A percentile compares a stretch with the other conserved stretches of the same genome.
phyloP scores from a whole-genome alignment of 1,140 invertebrate species.

The Penaeus indicus region DNA sequence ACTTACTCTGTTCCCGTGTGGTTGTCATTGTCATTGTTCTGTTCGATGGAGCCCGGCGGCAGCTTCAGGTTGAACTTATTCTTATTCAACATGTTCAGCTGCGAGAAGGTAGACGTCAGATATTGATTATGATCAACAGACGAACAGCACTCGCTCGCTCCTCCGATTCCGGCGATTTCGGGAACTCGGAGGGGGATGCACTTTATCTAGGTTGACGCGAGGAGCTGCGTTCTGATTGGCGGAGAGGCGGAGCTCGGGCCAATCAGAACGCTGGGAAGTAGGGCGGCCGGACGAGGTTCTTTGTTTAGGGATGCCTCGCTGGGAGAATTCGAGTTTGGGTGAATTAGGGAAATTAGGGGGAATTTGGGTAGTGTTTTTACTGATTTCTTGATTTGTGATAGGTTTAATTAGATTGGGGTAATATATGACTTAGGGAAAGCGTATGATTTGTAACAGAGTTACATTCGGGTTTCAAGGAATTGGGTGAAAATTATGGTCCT shows the following conservation, averaged over 20 bases:
- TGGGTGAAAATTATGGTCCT: too few relatives aligned
- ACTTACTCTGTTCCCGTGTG: conserved; percentile 77
- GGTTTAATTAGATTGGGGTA: too few relatives aligned
- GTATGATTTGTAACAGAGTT: too few relatives aligned
- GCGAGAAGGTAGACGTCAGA: conserved; percentile 23
- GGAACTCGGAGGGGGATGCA: conserved; percentile 16
- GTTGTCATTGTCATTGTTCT: conserved; percentile 80
- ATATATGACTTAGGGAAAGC: too few relatives aligned
- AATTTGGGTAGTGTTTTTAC: too few relatives aligned
- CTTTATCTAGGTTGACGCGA: conserved; percentile 32
- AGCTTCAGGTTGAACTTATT: conserved; percentile 94
- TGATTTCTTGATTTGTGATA: too few relatives aligned
- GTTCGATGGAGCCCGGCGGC: conserved; percentile 84
- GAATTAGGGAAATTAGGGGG: background rate
- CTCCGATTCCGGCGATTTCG: conserved; percentile 6
- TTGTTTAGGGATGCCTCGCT: background rate
- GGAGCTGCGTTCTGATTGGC: background rate
- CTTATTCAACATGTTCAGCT: conserved; percentile 81
- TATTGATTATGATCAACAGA: conserved; percentile 56
- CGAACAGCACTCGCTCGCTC: conserved; percentile 11
- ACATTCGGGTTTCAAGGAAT: too few relatives aligned
- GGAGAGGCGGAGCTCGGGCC: too few relatives aligned
- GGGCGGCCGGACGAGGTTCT: background rate
- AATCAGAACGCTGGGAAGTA: too few relatives aligned
- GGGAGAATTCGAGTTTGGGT: conserved; percentile 32